Conservation (phyloP, 2,113 vertebrate species). For the Porphyrio hochstetteri region DNA sequence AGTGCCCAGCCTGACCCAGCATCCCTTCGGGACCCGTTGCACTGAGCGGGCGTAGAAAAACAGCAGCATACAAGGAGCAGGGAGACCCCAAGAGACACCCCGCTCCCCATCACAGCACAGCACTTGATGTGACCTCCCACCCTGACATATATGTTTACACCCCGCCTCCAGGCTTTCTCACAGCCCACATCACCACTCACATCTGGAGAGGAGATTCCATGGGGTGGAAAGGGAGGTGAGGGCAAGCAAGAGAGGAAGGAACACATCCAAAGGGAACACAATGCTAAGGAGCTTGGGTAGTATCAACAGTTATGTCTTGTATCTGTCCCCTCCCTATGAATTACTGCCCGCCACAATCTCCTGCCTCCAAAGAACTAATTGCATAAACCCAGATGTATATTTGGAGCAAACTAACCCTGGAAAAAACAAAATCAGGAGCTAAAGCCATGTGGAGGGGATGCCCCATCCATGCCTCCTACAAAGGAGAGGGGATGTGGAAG, state of each 20-base stretch:
- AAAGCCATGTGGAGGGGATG: not conserved
- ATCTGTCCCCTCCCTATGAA: not conserved
- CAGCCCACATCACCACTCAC: not conserved
- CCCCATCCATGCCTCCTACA: not conserved
- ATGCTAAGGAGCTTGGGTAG: not conserved
- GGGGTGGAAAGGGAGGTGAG: not conserved
- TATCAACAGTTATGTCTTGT: not conserved
- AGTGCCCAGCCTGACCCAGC: not conserved
- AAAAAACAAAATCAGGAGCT: slow-evolving; percentile 23
- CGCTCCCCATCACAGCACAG: not conserved
- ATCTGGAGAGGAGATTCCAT: not conserved
- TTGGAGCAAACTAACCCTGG: not conserved
- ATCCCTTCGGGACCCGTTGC: not conserved
- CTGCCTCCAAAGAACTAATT: not conserved
- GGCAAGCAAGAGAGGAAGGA: not conserved
- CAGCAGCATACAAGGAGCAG: not conserved
- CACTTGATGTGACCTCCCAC: not conserved
- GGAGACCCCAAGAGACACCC: not conserved
- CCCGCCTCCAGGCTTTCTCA: not conserved
- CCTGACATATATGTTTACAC: not conserved
- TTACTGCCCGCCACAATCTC: not conserved
- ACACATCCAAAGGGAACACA: not conserved
- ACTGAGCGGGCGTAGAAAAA: not conserved
- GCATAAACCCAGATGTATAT: not conserved
- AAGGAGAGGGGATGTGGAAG: not conserved